These are phyloP conservation scores for Rhagoletis pomonella DNA, from an alignment of 1,140 invertebrate species.

Conservation along the genomic window DNA sequence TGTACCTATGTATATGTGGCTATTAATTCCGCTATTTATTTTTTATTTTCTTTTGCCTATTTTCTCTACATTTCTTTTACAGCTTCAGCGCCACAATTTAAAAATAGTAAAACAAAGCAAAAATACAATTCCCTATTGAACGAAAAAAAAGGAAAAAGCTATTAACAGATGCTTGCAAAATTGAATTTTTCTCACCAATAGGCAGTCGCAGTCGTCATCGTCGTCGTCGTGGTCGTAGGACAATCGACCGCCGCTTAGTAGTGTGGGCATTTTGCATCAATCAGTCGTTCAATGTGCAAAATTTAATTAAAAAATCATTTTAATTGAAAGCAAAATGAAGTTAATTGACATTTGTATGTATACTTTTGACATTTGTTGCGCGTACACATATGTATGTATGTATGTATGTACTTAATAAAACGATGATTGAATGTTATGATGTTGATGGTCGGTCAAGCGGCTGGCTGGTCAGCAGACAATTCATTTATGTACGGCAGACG, in stretches of 20 bases:
- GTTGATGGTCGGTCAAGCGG: neutral
- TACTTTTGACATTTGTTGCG: constrained; percentile 29
- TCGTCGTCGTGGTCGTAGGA: neutral
- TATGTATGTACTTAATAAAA: neutral
- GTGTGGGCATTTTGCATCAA: neutral
- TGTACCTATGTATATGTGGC: neutral
- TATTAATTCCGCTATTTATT: neutral
- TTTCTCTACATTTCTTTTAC: neutral
- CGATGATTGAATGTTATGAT: neutral
- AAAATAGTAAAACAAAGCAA: neutral
- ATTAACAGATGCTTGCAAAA: constrained; percentile 15
- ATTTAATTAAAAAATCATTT: constrained; percentile 53
- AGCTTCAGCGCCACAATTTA: neutral
- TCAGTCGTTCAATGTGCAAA: constrained; percentile 32
- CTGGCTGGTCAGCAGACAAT: neutral
- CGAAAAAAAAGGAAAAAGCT: neutral
- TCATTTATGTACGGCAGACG: too few species aligned
- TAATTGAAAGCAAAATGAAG: constrained; percentile 50
- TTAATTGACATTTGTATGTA: constrained; percentile 52
- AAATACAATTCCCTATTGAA: neutral
- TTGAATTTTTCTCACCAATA: neutral
- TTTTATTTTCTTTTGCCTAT: neutral
- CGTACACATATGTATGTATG: neutral
- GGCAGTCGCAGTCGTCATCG: neutral
- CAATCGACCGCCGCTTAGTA: neutral